Conservation (phyloP, 2,888 invertebrate genomes). For the Drosophila dives region DNA sequence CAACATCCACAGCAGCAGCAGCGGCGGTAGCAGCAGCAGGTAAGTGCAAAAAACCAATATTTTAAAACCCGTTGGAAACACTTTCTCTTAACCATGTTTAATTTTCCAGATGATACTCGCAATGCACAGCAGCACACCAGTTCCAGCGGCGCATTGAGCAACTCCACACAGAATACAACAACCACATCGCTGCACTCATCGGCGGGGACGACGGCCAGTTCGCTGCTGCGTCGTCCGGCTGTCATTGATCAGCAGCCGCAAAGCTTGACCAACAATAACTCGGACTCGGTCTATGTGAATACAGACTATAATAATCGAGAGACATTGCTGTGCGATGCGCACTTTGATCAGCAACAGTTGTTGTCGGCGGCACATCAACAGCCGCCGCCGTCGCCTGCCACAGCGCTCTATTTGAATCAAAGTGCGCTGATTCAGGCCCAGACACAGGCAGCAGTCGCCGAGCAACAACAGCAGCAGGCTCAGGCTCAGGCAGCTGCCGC, state of each 20-base stretch:
- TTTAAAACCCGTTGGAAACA: conserved; percentile 30
- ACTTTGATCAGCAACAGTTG: conserved; percentile 75
- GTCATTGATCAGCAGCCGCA: conserved; percentile 49
- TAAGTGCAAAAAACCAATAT: conserved; percentile 24
- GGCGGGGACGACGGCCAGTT: conserved; percentile 50
- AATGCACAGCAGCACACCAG: conserved; percentile 66
- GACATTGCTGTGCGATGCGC: conserved; percentile 80
- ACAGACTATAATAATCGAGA: conserved; percentile 84
- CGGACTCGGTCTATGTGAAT: conserved; percentile 83
- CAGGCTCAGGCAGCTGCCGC: conserved; percentile 52
- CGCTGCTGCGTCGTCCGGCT: conserved; percentile 34
- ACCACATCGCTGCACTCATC: conserved; percentile 78
- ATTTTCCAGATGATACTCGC: conserved; percentile 71
- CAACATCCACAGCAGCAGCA: conserved; percentile 36
- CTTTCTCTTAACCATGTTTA: conserved; percentile 38
- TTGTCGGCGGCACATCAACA: conserved; percentile 71
- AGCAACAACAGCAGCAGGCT: conserved; percentile 46
- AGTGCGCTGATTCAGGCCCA: conserved; percentile 69
- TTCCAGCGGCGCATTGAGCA: conserved; percentile 65
- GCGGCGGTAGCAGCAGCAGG: conserved; percentile 38
- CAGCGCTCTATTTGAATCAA: conserved; percentile 76
- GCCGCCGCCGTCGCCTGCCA: conserved; percentile 73
- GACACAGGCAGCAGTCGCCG: conserved; percentile 50
- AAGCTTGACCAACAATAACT: conserved; percentile 54
- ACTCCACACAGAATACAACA: conserved; percentile 77